Evolutionary conservation across 1,140 invertebrate genomes (phyloP).

Genomic region (Hesperophylax magnus): DNA sequence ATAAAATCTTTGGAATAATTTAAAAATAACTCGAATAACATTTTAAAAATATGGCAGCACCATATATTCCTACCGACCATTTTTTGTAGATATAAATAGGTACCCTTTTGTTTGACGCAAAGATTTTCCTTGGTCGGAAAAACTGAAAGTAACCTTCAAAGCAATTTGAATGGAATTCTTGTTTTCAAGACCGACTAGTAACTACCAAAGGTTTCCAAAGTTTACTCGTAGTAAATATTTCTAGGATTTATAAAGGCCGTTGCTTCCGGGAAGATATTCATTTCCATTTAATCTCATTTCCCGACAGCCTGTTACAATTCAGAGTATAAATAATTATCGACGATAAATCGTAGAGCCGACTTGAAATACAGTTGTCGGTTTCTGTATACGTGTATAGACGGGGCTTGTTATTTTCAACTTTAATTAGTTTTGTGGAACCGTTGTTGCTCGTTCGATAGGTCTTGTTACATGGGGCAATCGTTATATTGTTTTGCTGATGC

Average conservation of each 20-base stretch:
- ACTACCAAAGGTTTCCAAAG: neutral
- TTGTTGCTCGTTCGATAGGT: slow-evolving; percentile 19
- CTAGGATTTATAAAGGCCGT: neutral
- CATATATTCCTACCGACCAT: no score
- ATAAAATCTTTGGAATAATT: no score
- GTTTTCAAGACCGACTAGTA: neutral
- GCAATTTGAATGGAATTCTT: neutral
- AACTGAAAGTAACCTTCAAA: no score
- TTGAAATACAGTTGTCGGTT: neutral
- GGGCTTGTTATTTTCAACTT: slow-evolving; percentile 14
- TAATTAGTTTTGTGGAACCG: slow-evolving; percentile 21
- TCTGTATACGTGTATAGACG: neutral
- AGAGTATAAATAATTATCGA: slow-evolving; percentile 14
- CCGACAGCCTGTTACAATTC: slow-evolving; percentile 3
- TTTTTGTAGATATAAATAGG: no score
- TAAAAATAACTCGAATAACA: no score
- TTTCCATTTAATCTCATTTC: slow-evolving; percentile 12
- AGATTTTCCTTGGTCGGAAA: no score
- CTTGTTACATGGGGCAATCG: slow-evolving; percentile 7
- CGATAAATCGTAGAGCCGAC: neutral
- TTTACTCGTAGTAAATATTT: neutral
- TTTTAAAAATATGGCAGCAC: no score
- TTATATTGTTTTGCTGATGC: neutral
- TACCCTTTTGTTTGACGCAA: no score
- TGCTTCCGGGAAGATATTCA: slow-evolving; percentile 9